phyloP scores from a whole-genome alignment of 2,797 vertebrate genomes.

The Microcaecilia unicolor region DNA sequence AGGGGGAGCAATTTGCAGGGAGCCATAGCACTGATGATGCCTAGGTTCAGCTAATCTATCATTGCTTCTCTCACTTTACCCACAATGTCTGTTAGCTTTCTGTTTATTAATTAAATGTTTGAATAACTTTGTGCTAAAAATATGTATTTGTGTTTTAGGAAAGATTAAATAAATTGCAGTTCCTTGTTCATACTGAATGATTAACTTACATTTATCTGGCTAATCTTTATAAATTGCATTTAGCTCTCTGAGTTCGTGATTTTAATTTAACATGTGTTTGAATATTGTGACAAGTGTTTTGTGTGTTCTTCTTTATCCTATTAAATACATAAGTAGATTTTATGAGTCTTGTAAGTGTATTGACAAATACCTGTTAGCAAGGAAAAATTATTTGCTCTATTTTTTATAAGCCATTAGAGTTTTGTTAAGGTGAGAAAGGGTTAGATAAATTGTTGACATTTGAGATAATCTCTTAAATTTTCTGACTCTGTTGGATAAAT shows the following conservation, averaged over 20 bases:
- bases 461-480: not conserved
- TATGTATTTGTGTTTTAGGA: not conserved
- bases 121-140: not conserved
- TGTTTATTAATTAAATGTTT: not conserved
- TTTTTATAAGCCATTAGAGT: not conserved
- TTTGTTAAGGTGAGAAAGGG: too few species aligned
- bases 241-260: too few species aligned
- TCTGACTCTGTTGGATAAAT: not conserved
- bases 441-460: too few species aligned
- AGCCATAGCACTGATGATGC: not conserved
- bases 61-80: too few species aligned
- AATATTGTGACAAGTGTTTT: too few species aligned
- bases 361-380: not conserved
- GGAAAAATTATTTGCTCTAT: not conserved
- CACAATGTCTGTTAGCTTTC: not conserved
- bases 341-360: not conserved
- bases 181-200: not conserved
- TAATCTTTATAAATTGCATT: not conserved
- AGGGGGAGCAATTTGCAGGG: not conserved
- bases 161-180: not conserved
- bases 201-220: not conserved
- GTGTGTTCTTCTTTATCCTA: not conserved
- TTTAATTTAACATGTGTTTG: too few species aligned
- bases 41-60: too few species aligned
- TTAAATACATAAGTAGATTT: not conserved